phyloP scores from a whole-genome alignment of 2,888 invertebrate species.

The Epinotia brunnichana region DNA sequence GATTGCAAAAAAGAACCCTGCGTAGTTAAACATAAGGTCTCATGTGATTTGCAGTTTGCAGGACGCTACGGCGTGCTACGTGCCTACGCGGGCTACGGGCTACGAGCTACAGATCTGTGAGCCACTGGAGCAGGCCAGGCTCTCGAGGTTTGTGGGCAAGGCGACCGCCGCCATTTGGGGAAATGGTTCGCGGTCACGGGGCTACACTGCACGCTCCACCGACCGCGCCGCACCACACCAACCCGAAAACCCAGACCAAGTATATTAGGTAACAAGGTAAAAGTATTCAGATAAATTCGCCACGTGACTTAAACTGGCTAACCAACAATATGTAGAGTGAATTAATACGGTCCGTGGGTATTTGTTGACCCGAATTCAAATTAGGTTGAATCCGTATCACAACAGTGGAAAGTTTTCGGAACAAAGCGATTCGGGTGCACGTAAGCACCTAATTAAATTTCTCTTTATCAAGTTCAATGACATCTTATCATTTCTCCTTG shows the following conservation, averaged over 20 bases:
- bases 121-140: slow-evolving; percentile 60
- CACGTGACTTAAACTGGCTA: slow-evolving; percentile 23
- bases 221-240: slow-evolving; percentile 2
- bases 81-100: slow-evolving; percentile 47
- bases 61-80: slow-evolving; percentile 41
- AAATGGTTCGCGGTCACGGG: slow-evolving; percentile 66
- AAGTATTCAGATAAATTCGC: slow-evolving; percentile 25
- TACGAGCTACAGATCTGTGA: slow-evolving; percentile 62
- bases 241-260: not conserved
- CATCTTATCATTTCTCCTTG: slow-evolving; percentile 78
- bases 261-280: not conserved
- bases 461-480: slow-evolving; percentile 75
- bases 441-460: slow-evolving; percentile 53
- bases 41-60: not conserved
- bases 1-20: slow-evolving; percentile 1
- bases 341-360: slow-evolving; percentile 14
- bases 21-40: not conserved
- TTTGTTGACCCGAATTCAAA: slow-evolving; percentile 39
- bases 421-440: slow-evolving; percentile 41
- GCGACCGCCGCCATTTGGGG: slow-evolving; percentile 66
- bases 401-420: slow-evolving; percentile 47
- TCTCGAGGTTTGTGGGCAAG: slow-evolving; percentile 68
- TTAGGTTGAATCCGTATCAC: slow-evolving; percentile 34
- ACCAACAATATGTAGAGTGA: slow-evolving; percentile 19
- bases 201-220: slow-evolving; percentile 45